phyloP scores from a whole-genome alignment of 2,797 vertebrate species.

The Acanthopagrus latus region DNA sequence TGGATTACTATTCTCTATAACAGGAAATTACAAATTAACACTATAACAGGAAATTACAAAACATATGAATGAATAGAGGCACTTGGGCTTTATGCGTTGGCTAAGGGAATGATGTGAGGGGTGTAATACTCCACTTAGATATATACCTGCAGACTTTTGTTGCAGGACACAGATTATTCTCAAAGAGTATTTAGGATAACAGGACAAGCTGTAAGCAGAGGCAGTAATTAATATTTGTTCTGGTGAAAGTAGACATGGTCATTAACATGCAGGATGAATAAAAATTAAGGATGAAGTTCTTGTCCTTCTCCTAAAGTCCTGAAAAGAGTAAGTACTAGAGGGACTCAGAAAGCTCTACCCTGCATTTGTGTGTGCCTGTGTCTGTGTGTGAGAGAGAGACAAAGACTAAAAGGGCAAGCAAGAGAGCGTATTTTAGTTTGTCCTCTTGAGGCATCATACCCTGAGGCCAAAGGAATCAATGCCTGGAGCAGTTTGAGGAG shows the following conservation, averaged over 20 bases:
- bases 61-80: not conserved
- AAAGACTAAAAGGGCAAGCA: slow-evolving; percentile 17
- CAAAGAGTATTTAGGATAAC: slow-evolving; percentile 6
- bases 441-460: slow-evolving; percentile 58
- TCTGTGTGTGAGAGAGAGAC: not conserved
- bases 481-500: slow-evolving; percentile 63
- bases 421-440: slow-evolving; percentile 35
- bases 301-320: slow-evolving; percentile 23
- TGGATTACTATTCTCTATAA: not conserved
- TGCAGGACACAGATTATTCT: slow-evolving; percentile 2
- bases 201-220: slow-evolving; percentile 1
- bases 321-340: slow-evolving; percentile 1
- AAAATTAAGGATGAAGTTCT: slow-evolving; percentile 17
- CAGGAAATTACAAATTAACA: not conserved
- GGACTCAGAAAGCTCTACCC: slow-evolving; percentile 10
- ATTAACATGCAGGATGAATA: slow-evolving; percentile 15
- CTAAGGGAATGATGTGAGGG: not conserved
- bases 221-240: slow-evolving; percentile 12
- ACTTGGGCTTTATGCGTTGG: not conserved
- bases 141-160: slow-evolving; percentile 7
- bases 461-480: slow-evolving; percentile 64
- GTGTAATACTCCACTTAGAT: slow-evolving; percentile 12
- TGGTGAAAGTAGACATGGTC: not conserved
- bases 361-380: slow-evolving; percentile 1
- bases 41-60: not conserved